phyloP scores from a whole-genome alignment of 2,113 vertebrate genomes.

The Columba janthina region DNA sequence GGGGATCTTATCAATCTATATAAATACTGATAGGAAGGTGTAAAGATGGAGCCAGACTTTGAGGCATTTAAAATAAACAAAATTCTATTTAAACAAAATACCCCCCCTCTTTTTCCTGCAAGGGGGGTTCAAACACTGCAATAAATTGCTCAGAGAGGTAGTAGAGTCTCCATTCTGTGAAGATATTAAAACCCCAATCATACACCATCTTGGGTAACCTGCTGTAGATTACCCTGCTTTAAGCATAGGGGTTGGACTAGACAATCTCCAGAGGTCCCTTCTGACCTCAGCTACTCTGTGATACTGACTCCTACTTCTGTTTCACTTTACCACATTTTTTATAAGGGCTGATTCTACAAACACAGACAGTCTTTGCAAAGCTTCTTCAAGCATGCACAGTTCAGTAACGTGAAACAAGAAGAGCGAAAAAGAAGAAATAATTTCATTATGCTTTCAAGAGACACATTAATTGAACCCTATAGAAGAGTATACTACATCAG shows the following conservation, averaged over 20 bases:
- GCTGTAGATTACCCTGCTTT: neutral
- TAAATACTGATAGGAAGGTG: neutral
- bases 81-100: neutral
- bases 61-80: neutral
- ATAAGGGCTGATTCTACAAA: neutral
- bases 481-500: neutral
- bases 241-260: neutral
- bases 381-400: neutral
- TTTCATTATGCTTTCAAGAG: neutral
- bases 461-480: neutral
- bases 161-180: neutral
- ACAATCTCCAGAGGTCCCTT: neutral
- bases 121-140: neutral
- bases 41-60: neutral
- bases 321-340: neutral
- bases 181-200: neutral
- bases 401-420: neutral
- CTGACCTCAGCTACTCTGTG: neutral
- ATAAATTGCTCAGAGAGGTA: neutral
- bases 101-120: accelerated
- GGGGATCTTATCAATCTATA: neutral
- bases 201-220: neutral
- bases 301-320: neutral
- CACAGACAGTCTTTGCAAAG: neutral
- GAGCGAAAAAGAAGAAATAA: neutral